Percentiles rank a stretch among this genome's conserved stretches.
Conservation (phyloP, 2,797 vertebrate species). For the Nannoperca obscura region DNA sequence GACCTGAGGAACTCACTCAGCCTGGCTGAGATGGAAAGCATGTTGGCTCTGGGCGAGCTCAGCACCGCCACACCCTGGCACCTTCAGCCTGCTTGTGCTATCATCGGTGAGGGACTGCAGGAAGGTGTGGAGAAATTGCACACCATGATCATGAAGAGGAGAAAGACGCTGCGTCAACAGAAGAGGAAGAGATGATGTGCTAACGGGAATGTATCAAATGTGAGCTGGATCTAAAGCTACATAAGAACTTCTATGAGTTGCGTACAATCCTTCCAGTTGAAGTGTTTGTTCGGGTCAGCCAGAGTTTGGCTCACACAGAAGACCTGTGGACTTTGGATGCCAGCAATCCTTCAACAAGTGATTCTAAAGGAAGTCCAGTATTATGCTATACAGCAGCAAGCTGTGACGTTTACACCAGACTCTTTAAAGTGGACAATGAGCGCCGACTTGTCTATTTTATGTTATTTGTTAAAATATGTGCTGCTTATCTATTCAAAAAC, state of each 20-base stretch:
- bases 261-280: slow-evolving; percentile 14
- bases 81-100: slow-evolving; percentile 94
- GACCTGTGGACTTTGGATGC: slow-evolving; percentile 39
- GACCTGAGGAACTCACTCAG: slow-evolving; percentile 92
- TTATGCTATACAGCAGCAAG: slow-evolving; percentile 1
- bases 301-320: slow-evolving; percentile 23
- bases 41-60: slow-evolving; percentile 92
- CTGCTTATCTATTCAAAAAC: slow-evolving; percentile 46
- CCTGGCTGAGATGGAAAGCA: slow-evolving; percentile 90
- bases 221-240: slow-evolving; percentile 27
- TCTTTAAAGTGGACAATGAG: slow-evolving; percentile 23
- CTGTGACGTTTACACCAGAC: slow-evolving; percentile 46
- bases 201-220: neutral
- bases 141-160: slow-evolving; percentile 93
- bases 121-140: slow-evolving; percentile 96
- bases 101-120: slow-evolving; percentile 95
- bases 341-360: slow-evolving; percentile 21
- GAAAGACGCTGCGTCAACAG: slow-evolving; percentile 92
- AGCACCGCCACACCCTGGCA: slow-evolving; percentile 92
- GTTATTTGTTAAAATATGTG: slow-evolving; percentile 36
- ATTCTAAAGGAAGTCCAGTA: slow-evolving; percentile 28
- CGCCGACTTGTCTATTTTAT: slow-evolving; percentile 10
- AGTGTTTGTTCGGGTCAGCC: slow-evolving; percentile 49
- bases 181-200: slow-evolving; percentile 92
- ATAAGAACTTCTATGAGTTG: slow-evolving; percentile 1